These are phyloP conservation scores for Lycophotia porphyrea DNA, from an alignment of 2,888 invertebrate species.

Conservation along the genomic window DNA sequence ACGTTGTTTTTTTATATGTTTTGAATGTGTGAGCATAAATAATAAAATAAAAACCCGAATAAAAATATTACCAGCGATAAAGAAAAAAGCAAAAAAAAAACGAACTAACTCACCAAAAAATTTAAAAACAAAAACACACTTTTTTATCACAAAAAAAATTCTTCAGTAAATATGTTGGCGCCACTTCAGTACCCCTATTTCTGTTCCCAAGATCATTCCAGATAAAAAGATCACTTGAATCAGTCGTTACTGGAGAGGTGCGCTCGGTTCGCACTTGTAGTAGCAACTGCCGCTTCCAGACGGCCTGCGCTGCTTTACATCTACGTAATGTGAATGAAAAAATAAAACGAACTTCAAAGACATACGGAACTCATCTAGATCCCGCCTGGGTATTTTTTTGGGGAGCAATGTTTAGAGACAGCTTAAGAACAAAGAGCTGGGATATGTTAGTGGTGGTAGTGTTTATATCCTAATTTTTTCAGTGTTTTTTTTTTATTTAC, in stretches of 20 bases:
- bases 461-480: not conserved
- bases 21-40: not conserved
- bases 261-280: constrained; percentile 59
- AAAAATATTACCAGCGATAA: not conserved
- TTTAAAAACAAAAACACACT: not conserved
- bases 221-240: constrained; percentile 59
- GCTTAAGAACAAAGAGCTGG: not conserved
- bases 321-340: constrained; percentile 40
- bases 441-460: not conserved
- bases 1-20: not conserved
- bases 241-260: constrained; percentile 61
- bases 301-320: constrained; percentile 50
- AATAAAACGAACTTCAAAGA: constrained; percentile 60
- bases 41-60: not conserved
- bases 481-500: not conserved
- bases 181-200: constrained; percentile 51
- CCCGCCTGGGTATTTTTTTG: constrained; percentile 40
- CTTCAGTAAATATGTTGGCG: not conserved
- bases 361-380: constrained; percentile 42
- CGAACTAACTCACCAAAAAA: not conserved
- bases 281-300: constrained; percentile 64
- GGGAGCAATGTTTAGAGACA: constrained; percentile 18
- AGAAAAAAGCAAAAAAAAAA: not conserved
- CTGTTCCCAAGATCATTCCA: constrained; percentile 55
- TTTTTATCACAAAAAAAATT: constrained; percentile 6